Percentiles rank a stretch among this genome's conserved stretches.
Conservation (phyloP, 53 echinoderm and acorn worm species). For the Stichopus horrens region DNA sequence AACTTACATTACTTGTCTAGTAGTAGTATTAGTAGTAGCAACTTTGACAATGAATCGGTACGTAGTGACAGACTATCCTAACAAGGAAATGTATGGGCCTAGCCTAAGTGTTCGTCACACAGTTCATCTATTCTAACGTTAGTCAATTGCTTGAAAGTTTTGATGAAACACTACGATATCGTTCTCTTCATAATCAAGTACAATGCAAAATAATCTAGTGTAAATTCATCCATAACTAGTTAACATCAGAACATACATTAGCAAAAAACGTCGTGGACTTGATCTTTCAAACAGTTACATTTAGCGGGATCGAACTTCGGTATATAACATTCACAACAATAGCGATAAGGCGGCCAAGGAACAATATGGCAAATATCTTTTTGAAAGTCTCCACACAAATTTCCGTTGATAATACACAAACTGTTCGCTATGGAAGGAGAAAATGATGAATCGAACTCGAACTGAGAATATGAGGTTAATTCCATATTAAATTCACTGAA, state of each 20-base stretch:
- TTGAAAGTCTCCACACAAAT: conserved; percentile 2
- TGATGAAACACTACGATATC: no score
- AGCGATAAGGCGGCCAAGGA: conserved; percentile 34
- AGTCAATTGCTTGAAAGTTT: no score
- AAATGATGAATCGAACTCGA: not conserved
- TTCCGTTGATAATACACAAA: not conserved
- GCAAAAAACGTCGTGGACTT: not conserved
- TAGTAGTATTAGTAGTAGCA: no score
- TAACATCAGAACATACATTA: not conserved
- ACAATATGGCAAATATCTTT: conserved; percentile 34
- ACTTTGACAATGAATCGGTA: not conserved
- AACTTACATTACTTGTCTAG: no score
- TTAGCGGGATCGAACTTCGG: not conserved
- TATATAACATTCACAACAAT: not conserved
- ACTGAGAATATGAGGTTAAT: not conserved
- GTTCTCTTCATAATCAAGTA: no score
- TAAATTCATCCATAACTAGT: not conserved
- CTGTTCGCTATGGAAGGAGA: not conserved
- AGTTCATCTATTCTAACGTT: no score
- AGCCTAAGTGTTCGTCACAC: no score
- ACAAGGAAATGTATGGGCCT: no score
- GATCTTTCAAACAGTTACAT: not conserved
- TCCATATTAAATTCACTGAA: conserved; percentile 16
- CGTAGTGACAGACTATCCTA: no score
- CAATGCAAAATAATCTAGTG: not conserved